Evolutionary conservation across 2,113 vertebrate species (phyloP).

Genomic region (Pimephales promelas): DNA sequence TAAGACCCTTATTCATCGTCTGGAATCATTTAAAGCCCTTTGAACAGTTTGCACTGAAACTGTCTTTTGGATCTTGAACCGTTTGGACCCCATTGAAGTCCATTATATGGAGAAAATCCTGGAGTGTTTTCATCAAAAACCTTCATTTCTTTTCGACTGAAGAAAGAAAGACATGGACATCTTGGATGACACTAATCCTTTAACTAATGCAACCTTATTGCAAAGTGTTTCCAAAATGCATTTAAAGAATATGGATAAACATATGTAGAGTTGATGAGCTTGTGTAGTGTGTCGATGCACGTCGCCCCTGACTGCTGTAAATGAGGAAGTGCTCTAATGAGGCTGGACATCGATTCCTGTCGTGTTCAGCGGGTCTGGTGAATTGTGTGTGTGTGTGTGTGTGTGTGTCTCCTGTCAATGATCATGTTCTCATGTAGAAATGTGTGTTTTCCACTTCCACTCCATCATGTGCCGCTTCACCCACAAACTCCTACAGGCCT

Average conservation of each 20-base stretch:
- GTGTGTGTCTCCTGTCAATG: neutral
- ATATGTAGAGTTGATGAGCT: neutral
- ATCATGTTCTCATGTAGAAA: neutral
- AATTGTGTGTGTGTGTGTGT: neutral
- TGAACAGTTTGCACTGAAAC: too few relatives aligned
- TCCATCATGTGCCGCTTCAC: neutral
- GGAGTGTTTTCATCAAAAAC: too few relatives aligned
- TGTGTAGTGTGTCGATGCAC: neutral
- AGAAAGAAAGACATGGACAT: too few relatives aligned
- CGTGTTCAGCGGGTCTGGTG: neutral
- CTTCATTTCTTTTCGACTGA: too few relatives aligned
- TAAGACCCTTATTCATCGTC: too few relatives aligned
- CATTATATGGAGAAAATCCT: too few relatives aligned
- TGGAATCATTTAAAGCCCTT: too few relatives aligned
- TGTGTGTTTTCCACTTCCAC: neutral
- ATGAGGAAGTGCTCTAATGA: neutral
- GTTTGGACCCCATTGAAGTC: too few relatives aligned
- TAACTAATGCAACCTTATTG: too few relatives aligned
- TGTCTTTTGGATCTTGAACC: too few relatives aligned
- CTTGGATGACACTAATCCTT: too few relatives aligned
- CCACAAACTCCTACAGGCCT: neutral
- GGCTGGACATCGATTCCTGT: neutral
- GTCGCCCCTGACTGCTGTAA: neutral
- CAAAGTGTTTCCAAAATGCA: neutral
- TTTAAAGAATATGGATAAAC: neutral